phyloP scores from a whole-genome alignment of 2,888 invertebrate genomes.

The Rhodophaea formosa region DNA sequence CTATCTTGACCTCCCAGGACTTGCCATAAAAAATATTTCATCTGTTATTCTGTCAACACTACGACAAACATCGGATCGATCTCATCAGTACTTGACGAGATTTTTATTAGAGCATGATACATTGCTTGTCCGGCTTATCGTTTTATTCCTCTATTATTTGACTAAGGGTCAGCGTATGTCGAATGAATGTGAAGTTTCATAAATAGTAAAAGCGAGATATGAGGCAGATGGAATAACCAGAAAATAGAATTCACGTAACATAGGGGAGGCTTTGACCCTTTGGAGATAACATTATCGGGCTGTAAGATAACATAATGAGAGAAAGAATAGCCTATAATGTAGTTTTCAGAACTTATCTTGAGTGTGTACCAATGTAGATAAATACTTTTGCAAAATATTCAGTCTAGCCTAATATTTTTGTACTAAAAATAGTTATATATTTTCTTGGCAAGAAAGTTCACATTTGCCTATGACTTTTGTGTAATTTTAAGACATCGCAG shows the following conservation, averaged over 20 bases:
- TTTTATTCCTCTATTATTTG: not conserved
- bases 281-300: not conserved
- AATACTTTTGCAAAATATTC: too few relatives aligned
- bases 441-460: too few relatives aligned
- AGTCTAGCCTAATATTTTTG: too few relatives aligned
- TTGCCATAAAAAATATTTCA: constrained; percentile 15
- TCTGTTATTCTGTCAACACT: constrained; percentile 11
- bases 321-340: not conserved
- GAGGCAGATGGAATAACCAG: not conserved
- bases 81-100: not conserved
- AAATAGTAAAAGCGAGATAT: not conserved
- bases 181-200: not conserved
- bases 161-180: not conserved
- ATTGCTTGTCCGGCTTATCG: not conserved
- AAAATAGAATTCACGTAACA: constrained; percentile 1
- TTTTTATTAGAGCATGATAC: not conserved
- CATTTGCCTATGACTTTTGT: too few relatives aligned
- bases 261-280: not conserved
- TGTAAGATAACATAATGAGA: not conserved
- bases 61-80: constrained; percentile 10
- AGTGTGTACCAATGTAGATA: too few relatives aligned
- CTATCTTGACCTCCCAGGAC: not conserved
- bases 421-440: too few relatives aligned
- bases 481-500: too few relatives aligned
- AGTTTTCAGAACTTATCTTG: not conserved